phyloP scores from a whole-genome alignment of 1,140 invertebrate species.

The Lasaia peninsularis region DNA sequence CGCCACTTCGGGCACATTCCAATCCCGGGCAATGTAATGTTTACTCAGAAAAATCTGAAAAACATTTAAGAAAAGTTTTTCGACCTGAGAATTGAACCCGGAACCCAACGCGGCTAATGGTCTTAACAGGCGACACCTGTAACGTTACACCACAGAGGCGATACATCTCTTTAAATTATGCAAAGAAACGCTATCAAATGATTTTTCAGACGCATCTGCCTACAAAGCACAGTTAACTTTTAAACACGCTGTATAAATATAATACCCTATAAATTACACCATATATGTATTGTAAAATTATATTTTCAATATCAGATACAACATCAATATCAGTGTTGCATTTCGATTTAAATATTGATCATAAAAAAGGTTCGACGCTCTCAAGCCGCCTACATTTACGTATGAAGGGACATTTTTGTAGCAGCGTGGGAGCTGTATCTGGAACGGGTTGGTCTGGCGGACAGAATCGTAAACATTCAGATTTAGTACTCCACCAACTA shows the following conservation, averaged over 20 bases:
- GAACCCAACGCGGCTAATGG: no score
- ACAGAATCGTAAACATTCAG: slow-evolving; percentile 59
- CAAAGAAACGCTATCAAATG: no score
- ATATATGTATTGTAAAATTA: neutral
- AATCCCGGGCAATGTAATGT: no score
- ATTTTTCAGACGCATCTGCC: no score
- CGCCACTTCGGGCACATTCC: no score
- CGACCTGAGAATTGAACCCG: no score
- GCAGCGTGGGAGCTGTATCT: slow-evolving; percentile 61
- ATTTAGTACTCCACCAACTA: slow-evolving; percentile 54
- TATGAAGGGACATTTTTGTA: slow-evolving; percentile 45
- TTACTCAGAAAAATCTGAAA: no score
- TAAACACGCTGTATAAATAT: neutral
- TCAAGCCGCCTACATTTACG: slow-evolving; percentile 27
- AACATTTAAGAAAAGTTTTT: no score
- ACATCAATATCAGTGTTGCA: neutral
- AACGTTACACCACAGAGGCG: no score
- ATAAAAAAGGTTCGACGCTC: slow-evolving; percentile 31
- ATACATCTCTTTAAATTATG: no score
- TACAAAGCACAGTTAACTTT: neutral
- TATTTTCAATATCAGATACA: neutral
- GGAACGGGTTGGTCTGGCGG: slow-evolving; percentile 48
- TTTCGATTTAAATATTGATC: neutral
- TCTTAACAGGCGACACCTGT: no score
- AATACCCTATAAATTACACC: neutral